These are phyloP conservation scores for Cossypha caffra DNA, from an alignment of 2,797 vertebrate genomes.

Conservation along the genomic window DNA sequence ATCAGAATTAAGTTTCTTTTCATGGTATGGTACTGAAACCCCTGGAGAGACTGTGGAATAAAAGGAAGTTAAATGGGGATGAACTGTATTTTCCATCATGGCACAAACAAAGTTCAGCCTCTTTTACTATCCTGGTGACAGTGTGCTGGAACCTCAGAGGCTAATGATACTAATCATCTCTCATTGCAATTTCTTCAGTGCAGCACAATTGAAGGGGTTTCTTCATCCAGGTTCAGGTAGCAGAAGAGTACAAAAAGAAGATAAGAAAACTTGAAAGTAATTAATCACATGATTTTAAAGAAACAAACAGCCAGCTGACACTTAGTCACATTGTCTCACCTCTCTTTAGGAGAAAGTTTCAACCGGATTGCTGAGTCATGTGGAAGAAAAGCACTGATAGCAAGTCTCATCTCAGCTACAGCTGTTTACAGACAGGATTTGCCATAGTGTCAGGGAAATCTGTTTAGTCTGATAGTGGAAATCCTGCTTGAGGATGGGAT, in stretches of 20 bases:
- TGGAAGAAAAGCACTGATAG: not conserved
- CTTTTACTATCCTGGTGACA: fast-evolving
- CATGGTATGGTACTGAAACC: not conserved
- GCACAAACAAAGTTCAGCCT: not conserved
- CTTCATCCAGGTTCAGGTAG: not conserved
- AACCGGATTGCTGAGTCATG: fast-evolving
- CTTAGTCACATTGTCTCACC: not conserved
- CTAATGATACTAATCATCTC: not conserved
- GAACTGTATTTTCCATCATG: not conserved
- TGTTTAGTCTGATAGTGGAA: not conserved
- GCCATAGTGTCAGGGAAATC: not conserved
- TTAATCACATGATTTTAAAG: not conserved
- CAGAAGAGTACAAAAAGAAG: not conserved
- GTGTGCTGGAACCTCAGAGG: not conserved
- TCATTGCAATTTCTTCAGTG: not conserved
- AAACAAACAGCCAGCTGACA: not conserved
- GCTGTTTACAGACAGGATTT: not conserved
- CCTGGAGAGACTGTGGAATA: not conserved
- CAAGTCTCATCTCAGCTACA: not conserved
- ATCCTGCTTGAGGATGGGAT: slow-evolving; percentile 1
- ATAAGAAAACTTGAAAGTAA: not conserved
- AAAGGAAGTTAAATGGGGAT: not conserved
- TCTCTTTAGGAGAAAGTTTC: not conserved
- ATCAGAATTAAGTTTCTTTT: not conserved
- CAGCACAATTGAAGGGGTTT: not conserved